Evolutionary conservation across 2,797 vertebrate species (phyloP).

Genomic region (Strix occidentalis): DNA sequence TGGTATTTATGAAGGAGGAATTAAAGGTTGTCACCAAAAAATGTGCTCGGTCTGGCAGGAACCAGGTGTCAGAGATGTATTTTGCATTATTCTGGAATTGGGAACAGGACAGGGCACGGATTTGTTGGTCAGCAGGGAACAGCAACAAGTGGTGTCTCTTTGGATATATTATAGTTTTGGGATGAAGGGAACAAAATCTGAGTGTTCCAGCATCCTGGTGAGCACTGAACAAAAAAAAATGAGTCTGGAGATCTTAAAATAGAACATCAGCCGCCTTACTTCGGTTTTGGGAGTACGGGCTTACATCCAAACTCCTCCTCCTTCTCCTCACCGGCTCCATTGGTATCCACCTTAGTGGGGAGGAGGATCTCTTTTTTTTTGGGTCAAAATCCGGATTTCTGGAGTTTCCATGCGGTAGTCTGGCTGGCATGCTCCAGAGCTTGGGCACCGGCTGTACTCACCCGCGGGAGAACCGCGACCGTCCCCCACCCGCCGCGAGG

Average conservation of each 20-base stretch:
- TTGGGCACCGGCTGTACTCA: no score
- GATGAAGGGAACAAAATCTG: not conserved
- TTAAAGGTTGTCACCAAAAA: not conserved
- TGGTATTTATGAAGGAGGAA: not conserved
- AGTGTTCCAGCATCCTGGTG: not conserved
- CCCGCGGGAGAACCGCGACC: no score
- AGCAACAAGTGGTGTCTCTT: not conserved
- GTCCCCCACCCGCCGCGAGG: no score
- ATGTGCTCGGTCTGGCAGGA: not conserved
- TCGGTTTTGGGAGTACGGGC: not conserved
- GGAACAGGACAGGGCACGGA: not conserved
- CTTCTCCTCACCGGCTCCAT: not conserved
- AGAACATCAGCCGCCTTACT: not conserved
- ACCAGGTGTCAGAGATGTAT: not conserved
- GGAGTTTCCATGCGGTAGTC: not conserved
- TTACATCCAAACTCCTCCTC: constrained; percentile 32
- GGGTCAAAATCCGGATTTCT: not conserved
- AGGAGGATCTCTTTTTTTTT: not conserved
- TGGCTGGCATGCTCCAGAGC: accelerated
- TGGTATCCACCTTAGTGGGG: not conserved
- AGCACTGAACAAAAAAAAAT: not conserved
- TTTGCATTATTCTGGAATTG: not conserved
- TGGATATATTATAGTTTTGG: accelerated
- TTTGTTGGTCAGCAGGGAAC: not conserved
- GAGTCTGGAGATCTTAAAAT: not conserved